Evolutionary conservation across 2,113 vertebrate species (phyloP).

Genomic region (Glaucidium brasilianum): DNA sequence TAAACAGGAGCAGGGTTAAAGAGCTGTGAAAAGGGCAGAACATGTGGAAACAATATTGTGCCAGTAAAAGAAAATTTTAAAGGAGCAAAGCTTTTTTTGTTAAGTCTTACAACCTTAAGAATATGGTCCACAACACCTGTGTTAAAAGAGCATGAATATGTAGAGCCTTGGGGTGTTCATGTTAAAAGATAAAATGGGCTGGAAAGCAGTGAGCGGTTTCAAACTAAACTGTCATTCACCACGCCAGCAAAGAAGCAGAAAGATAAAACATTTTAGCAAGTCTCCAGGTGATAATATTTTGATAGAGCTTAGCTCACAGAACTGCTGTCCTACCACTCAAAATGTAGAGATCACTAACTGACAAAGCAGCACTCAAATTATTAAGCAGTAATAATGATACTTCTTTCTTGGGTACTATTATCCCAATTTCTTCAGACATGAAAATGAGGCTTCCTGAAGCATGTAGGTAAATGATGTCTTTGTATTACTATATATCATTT

Average conservation of each 20-base stretch:
- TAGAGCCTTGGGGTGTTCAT: background rate
- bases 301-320: background rate
- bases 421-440: background rate
- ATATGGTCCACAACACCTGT: background rate
- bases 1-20: background rate
- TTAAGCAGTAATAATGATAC: background rate
- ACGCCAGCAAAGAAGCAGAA: background rate
- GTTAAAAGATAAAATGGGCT: background rate
- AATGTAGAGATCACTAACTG: background rate
- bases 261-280: background rate
- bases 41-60: background rate
- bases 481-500: background rate
- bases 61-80: background rate
- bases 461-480: background rate
- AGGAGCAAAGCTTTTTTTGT: background rate
- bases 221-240: background rate
- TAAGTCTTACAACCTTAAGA: background rate
- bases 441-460: background rate
- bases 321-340: background rate
- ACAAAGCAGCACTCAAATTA: background rate
- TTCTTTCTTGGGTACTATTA: background rate
- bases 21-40: background rate
- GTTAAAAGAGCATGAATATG: background rate
- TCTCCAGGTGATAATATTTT: background rate
- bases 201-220: background rate